phyloP scores from a whole-genome alignment of 1,140 invertebrate species.

The Apis cerana region DNA sequence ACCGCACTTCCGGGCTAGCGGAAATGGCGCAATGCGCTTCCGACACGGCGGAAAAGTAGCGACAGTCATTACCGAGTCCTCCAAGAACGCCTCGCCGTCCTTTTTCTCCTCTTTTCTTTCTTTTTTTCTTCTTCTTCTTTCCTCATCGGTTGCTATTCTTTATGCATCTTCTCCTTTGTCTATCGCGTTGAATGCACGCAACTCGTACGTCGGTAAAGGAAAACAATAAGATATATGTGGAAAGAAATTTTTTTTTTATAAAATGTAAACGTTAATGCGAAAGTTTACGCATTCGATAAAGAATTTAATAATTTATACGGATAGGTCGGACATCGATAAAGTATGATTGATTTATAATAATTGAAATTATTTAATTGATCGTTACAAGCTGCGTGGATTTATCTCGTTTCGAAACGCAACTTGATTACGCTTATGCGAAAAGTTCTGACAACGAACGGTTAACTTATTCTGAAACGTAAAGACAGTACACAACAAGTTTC shows the following conservation, averaged over 20 bases:
- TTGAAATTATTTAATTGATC: too few species aligned
- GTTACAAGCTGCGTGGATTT: too few species aligned
- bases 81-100: conserved; percentile 20
- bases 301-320: too few species aligned
- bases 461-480: not conserved
- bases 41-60: conserved; percentile 68
- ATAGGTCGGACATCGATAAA: too few species aligned
- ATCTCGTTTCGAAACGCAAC: not conserved
- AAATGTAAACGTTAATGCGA: too few species aligned
- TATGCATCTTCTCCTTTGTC: conserved; percentile 12
- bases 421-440: not conserved
- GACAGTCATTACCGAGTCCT: conserved; percentile 62
- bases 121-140: not conserved
- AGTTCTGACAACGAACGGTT: not conserved
- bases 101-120: too few species aligned
- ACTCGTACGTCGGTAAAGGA: not conserved
- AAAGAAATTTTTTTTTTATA: too few species aligned
- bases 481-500: not conserved
- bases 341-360: too few species aligned
- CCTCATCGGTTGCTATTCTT: conserved; percentile 27
- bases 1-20: conserved; percentile 69
- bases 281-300: too few species aligned
- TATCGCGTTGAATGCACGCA: conserved; percentile 11
- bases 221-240: not conserved
- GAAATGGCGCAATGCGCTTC: conserved; percentile 69